Base-by-base conservation (phyloP, 1,140 invertebrate species). In the Penaeus chinensis region DNA sequence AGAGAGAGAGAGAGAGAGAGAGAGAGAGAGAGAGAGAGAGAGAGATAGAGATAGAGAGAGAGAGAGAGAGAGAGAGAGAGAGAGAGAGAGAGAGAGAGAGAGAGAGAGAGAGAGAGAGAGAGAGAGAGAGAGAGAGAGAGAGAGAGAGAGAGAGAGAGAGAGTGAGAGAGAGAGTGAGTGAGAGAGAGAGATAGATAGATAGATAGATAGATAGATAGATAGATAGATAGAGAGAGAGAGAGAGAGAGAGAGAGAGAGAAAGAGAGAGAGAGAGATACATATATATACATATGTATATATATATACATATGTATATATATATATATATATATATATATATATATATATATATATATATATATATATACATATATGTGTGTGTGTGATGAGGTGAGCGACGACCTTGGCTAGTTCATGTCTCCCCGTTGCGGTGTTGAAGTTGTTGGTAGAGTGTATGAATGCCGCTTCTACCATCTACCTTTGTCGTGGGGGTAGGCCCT, bases 31-130 rank as follows among this genome's bases (percentile, higher is more conserved):
- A 42, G 20, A 37, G 10, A 37, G 10, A 78, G 1, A 78, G 27
- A 22, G 1, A 78, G 22, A 27, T 11, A 78, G 10, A 32, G 4
- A 69, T 4, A 13, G 66, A 69, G 66, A 13, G 66, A 69, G 19
- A 13, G 19, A 69, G 66, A 13, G 66, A 69, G 66, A 13, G 66
- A 69, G 66, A 69, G 66, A 19, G 66, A 79, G 77, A 79, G 77
- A 79, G 77, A 79, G 47, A 79, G 77, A 54, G 77, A 79, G 37
- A 42, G 47, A 79, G 76, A 78, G 76, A 78, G 76, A 78, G 76
- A 78, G 76, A 78, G 76, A 78, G 76, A 78, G 76, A 78, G 76
- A 78, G 76, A 78, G 76, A 78, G 76, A 78, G 76, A 78, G 76
- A 78, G 42, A 78, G 42, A 78, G 42, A 78, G 42, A 78, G 76